Evolutionary conservation across 2,797 vertebrate genomes (phyloP).

Genomic region (Parotocinclus haroldoi): DNA sequence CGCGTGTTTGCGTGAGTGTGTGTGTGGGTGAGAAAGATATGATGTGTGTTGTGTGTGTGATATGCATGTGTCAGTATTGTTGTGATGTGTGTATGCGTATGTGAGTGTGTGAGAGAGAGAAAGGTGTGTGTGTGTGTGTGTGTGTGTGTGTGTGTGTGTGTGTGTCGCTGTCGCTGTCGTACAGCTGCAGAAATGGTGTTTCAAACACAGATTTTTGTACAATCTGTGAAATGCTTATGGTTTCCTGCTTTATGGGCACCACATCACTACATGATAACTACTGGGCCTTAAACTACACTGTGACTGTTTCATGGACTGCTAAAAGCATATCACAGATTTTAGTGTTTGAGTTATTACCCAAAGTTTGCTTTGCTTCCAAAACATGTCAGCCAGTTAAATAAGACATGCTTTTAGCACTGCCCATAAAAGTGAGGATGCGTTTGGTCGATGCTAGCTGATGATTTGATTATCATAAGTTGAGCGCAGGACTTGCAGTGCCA

Average conservation of each 20-base stretch:
- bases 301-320: conserved; percentile 10
- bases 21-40: no score
- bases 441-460: conserved; percentile 20
- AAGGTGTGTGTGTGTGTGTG: not conserved
- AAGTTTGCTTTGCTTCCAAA: conserved; percentile 9
- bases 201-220: not conserved
- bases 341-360: not conserved
- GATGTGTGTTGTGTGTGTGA: no score
- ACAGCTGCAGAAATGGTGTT: not conserved
- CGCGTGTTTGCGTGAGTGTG: no score
- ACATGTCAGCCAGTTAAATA: not conserved
- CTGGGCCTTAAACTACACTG: conserved; percentile 14
- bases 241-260: not conserved
- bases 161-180: not conserved
- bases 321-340: no score
- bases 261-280: not conserved
- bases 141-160: not conserved
- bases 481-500: not conserved
- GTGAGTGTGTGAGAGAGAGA: no score
- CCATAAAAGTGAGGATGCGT: conserved; percentile 1
- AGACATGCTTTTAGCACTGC: conserved; percentile 7
- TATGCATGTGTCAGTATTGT: no score
- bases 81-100: no score
- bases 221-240: not conserved
- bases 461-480: conserved; percentile 30